Percentiles rank a stretch among this genome's conserved stretches.
Evolutionary conservation across 2,797 vertebrate species (phyloP).

Genomic region (Poecile montanus): DNA sequence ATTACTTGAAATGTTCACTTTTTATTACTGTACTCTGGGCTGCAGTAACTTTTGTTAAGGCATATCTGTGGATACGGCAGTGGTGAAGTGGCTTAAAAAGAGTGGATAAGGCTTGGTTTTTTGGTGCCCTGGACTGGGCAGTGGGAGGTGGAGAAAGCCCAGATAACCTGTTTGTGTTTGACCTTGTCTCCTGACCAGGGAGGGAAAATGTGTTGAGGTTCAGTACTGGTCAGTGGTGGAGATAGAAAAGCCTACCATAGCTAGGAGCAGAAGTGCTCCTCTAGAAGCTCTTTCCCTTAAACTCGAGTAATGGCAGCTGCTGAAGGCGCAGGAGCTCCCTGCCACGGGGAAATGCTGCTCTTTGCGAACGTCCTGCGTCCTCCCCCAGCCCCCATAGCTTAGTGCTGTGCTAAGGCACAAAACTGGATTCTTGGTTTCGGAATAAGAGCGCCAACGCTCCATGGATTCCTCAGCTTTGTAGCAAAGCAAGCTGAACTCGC

Average conservation of each 20-base stretch:
- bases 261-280: neutral
- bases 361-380: accelerated
- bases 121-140: neutral
- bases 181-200: accelerated
- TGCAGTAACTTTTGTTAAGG: neutral
- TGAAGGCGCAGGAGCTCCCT: neutral
- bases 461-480: neutral
- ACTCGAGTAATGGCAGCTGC: neutral
- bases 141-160: neutral
- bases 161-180: neutral
- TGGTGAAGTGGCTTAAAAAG: neutral
- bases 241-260: neutral
- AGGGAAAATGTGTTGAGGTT: neutral
- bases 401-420: neutral
- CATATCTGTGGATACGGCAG: neutral
- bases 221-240: neutral
- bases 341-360: neutral
- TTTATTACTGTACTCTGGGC: conserved; percentile 56
- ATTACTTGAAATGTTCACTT: conserved; percentile 69
- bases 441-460: neutral
- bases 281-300: neutral
- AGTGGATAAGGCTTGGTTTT: neutral
- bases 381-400: neutral
- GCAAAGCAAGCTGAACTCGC: neutral
- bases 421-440: neutral